A percentile compares a stretch with the other conserved stretches of the same genome.
Evolutionary conservation across 2,797 vertebrate species (phyloP).

Genomic region (Limosa lapponica): DNA sequence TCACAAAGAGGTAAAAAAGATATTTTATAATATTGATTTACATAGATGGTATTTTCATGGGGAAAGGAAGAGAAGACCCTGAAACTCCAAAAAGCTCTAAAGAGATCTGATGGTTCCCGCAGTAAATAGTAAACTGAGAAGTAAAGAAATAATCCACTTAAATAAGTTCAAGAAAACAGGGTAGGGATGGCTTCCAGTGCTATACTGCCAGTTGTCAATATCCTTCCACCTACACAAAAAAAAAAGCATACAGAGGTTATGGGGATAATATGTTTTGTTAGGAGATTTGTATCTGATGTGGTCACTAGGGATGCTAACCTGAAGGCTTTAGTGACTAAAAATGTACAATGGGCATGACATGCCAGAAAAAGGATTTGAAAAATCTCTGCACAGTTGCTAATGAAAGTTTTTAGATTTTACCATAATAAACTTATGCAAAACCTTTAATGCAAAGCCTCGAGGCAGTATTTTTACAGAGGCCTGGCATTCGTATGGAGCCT

Average conservation of each 20-base stretch:
- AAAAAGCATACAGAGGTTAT: neutral
- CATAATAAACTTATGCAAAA: neutral
- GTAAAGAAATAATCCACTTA: neutral
- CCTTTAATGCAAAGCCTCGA: neutral
- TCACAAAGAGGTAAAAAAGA: neutral
- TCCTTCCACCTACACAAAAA: neutral
- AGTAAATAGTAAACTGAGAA: neutral
- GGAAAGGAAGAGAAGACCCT: neutral
- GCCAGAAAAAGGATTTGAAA: neutral
- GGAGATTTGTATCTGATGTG: neutral
- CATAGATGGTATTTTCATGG: neutral
- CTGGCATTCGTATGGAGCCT: neutral
- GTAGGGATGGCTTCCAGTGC: neutral
- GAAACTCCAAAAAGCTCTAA: neutral
- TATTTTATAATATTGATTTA: neutral
- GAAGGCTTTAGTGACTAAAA: neutral
- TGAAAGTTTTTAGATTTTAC: neutral
- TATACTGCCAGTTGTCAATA: neutral
- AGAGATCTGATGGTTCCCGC: neutral
- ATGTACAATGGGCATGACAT: neutral
- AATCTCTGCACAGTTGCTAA: neutral
- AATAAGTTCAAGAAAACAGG: neutral
- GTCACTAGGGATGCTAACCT: neutral
- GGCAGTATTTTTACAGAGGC: neutral
- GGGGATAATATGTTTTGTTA: neutral